A percentile compares a stretch with the other conserved stretches of the same genome.
phyloP scores from a whole-genome alignment of 2,113 vertebrate species.

The Onychostruthus taczanowskii region DNA sequence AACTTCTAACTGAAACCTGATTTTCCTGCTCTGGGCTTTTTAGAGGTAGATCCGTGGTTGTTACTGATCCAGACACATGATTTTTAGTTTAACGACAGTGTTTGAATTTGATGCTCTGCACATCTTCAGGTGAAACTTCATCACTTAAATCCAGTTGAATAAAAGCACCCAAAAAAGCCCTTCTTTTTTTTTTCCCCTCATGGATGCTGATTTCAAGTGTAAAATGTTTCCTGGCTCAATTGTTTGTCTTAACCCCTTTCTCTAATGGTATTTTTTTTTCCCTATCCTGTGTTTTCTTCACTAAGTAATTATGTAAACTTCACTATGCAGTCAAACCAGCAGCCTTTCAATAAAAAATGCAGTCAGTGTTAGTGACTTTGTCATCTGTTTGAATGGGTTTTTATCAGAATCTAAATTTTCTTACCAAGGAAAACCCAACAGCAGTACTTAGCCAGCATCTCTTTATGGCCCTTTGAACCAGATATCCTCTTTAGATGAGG shows the following conservation, averaged over 20 bases:
- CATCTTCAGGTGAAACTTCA: neutral
- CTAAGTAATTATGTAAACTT: neutral
- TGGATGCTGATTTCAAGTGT: neutral
- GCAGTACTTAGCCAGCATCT: neutral
- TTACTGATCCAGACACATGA: neutral
- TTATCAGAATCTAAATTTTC: neutral
- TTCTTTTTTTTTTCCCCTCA: accelerated
- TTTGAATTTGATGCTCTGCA: neutral
- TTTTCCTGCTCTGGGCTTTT: neutral
- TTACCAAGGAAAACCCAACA: neutral
- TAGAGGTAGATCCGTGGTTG: neutral
- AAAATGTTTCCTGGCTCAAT: neutral
- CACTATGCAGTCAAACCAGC: neutral
- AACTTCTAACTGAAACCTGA: neutral
- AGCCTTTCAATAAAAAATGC: neutral
- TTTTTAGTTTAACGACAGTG: neutral
- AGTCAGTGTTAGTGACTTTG: neutral
- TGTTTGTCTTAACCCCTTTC: neutral
- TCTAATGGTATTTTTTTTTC: neutral
- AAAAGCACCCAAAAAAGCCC: neutral
- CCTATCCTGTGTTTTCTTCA: neutral
- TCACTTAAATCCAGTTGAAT: neutral
- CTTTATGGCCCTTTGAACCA: neutral
- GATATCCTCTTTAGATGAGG: neutral
- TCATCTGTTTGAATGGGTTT: neutral